Conservation (phyloP, 2,888 invertebrate species). For the Spodoptera picta region DNA sequence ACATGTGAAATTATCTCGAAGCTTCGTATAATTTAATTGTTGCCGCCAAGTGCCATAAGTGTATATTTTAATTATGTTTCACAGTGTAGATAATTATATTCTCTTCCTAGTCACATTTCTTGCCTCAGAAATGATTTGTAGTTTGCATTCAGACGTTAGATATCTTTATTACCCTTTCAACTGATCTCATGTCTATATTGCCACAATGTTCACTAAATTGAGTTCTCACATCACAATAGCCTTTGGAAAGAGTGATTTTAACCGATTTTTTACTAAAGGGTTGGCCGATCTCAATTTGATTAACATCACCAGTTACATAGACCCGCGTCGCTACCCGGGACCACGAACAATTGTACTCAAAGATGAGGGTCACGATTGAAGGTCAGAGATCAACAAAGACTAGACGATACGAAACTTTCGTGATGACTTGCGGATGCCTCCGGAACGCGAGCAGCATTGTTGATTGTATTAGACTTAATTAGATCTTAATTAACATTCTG, state of each 20-base stretch:
- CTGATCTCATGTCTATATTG: constrained; percentile 73
- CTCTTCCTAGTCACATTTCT: constrained; percentile 44
- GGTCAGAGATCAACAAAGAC: constrained; percentile 73
- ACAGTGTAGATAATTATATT: constrained; percentile 32
- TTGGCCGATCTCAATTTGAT: constrained; percentile 87
- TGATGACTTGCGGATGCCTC: constrained; percentile 86
- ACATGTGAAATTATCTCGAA: constrained; percentile 18
- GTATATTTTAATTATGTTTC: constrained; percentile 10
- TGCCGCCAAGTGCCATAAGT: constrained; percentile 5
- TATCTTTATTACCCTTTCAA: constrained; percentile 82
- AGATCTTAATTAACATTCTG: constrained; percentile 89
- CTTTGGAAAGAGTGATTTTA: constrained; percentile 82
- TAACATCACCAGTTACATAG: constrained; percentile 73
- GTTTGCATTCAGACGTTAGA: constrained; percentile 58
- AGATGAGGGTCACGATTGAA: constrained; percentile 53
- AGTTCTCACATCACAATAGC: constrained; percentile 88
- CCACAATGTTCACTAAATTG: constrained; percentile 82
- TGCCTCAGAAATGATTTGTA: constrained; percentile 55
- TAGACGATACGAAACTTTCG: constrained; percentile 73
- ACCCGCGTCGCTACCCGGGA: constrained; percentile 57
- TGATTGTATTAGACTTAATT: constrained; percentile 89
- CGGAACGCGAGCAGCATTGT: constrained; percentile 86
- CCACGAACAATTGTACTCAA: constrained; percentile 40
- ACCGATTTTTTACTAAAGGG: constrained; percentile 87
- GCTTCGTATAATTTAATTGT: constrained; percentile 11